phyloP scores from a whole-genome alignment of 2,113 vertebrate genomes.

The Channa argus region DNA sequence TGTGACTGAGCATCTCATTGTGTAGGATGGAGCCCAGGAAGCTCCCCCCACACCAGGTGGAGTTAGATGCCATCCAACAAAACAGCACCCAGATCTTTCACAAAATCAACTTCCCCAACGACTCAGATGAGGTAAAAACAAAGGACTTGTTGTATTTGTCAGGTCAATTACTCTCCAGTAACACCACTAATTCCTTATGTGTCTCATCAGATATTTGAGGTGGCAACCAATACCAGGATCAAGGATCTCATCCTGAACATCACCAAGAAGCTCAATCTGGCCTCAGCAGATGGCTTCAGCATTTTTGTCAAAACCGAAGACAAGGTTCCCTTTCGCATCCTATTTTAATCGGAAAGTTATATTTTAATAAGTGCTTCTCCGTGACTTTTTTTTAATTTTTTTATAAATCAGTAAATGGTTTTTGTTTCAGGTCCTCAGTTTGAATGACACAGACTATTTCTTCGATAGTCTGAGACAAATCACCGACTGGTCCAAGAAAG shows the following conservation, averaged over 20 bases:
- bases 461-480: slow-evolving; percentile 93
- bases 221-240: slow-evolving; percentile 87
- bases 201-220: slow-evolving; percentile 85
- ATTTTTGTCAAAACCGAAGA: slow-evolving; percentile 94
- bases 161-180: background rate
- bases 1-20: slow-evolving; percentile 3
- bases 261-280: slow-evolving; percentile 81
- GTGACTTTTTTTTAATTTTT: background rate
- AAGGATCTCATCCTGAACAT: slow-evolving; percentile 87
- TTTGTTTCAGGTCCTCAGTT: slow-evolving; percentile 89
- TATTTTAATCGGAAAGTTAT: background rate
- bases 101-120: slow-evolving; percentile 91
- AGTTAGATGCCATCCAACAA: slow-evolving; percentile 91
- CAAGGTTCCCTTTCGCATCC: slow-evolving; percentile 84
- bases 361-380: background rate
- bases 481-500: slow-evolving; percentile 90
- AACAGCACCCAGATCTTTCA: slow-evolving; percentile 91
- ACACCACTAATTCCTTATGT: background rate
- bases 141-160: background rate
- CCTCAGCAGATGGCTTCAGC: slow-evolving; percentile 92
- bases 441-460: slow-evolving; percentile 94
- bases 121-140: slow-evolving; percentile 85
- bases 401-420: background rate
- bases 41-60: slow-evolving; percentile 91
- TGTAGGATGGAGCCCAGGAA: slow-evolving; percentile 90